A percentile compares a stretch with the other conserved stretches of the same genome.
Evolutionary conservation across 1,140 invertebrate species (phyloP).

Genomic region (Temnothorax curvispinosus): DNA sequence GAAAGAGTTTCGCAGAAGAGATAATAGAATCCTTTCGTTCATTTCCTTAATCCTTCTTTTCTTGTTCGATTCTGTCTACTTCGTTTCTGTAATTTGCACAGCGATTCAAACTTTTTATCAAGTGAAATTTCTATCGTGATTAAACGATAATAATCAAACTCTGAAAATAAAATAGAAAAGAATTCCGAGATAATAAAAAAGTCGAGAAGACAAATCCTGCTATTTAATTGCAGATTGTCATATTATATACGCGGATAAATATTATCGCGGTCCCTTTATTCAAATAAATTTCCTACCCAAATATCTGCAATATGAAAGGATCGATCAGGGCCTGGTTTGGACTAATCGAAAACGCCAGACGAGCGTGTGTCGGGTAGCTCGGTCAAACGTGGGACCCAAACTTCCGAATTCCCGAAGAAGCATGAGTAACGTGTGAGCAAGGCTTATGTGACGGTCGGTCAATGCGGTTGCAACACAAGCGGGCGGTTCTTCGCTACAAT

Average conservation of each 20-base stretch:
- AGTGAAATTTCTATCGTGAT: neutral
- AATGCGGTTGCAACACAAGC: conserved; percentile 55
- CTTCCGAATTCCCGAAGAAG: conserved; percentile 44
- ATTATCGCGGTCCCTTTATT: neutral
- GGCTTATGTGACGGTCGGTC: conserved; percentile 51
- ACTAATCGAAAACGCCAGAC: neutral
- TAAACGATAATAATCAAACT: neutral
- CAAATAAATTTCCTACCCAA: neutral
- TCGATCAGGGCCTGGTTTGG: neutral
- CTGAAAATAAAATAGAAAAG: neutral
- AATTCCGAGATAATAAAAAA: neutral
- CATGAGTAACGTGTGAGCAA: conserved; percentile 28
- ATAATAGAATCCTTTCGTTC: neutral
- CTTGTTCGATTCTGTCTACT: neutral
- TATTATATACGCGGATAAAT: neutral
- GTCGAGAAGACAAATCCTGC: neutral
- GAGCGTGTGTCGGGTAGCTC: neutral
- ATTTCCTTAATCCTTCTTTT: neutral
- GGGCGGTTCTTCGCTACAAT: conserved; percentile 57
- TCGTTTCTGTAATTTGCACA: neutral
- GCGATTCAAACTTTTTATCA: neutral
- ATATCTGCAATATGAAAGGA: neutral
- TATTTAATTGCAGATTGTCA: neutral
- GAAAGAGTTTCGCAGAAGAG: neutral
- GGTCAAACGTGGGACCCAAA: conserved; percentile 13